Percentiles rank a stretch among this genome's conserved stretches.
These are phyloP conservation scores for Heliconius nattereri DNA, from an alignment of 1,140 invertebrate genomes.

Conservation along the genomic window DNA sequence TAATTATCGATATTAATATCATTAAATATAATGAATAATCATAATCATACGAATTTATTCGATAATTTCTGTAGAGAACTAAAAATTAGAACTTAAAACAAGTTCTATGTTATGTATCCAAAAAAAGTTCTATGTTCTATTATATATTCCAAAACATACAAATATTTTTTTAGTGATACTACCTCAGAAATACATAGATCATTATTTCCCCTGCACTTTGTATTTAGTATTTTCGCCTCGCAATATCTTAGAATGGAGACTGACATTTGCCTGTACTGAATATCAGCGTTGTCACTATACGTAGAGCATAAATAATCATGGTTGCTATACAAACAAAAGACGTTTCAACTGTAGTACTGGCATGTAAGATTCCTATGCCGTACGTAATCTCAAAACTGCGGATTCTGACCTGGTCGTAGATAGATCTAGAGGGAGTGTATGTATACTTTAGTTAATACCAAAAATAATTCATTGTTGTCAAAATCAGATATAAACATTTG, in stretches of 20 bases:
- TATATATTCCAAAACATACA: too few relatives aligned
- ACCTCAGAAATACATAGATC: not conserved
- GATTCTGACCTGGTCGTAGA: constrained; percentile 46
- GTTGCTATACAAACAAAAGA: constrained; percentile 55
- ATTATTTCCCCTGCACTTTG: constrained; percentile 6
- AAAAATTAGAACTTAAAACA: too few relatives aligned
- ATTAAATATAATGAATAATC: too few relatives aligned
- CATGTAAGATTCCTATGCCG: constrained; percentile 46
- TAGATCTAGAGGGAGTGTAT: not conserved
- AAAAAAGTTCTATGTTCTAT: too few relatives aligned
- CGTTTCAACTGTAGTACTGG: constrained; percentile 45
- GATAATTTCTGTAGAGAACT: too few relatives aligned
- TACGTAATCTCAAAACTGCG: constrained; percentile 54
- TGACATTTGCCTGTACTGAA: constrained; percentile 43
- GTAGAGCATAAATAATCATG: constrained; percentile 60
- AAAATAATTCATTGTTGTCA: too few relatives aligned
- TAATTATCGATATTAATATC: too few relatives aligned
- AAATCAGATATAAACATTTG: too few relatives aligned
- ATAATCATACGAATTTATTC: too few relatives aligned
- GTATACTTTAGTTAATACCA: not conserved
- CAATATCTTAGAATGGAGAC: constrained; percentile 45
- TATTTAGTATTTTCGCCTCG: constrained; percentile 39
- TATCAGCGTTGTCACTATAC: constrained; percentile 51
- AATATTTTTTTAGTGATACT: too few relatives aligned
- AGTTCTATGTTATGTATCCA: too few relatives aligned